Evolutionary conservation across 92 coral and sea anemone species (phyloP).

Genomic region (Zoanthus sociatus): DNA sequence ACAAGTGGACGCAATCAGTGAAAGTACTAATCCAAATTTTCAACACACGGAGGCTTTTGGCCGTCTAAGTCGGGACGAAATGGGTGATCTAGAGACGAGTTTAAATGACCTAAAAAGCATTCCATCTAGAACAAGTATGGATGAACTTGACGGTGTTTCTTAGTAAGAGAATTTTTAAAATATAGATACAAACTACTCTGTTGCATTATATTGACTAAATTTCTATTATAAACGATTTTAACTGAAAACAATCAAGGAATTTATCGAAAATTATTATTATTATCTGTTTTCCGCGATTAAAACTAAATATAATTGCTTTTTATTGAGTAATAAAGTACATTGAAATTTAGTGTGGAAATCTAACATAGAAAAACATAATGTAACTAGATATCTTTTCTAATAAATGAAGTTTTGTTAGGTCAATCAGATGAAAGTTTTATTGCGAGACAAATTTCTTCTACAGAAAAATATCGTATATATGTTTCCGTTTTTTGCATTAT

Average conservation of each 20-base stretch:
- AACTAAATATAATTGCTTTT: background rate
- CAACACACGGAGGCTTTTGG: slow-evolving; percentile 65
- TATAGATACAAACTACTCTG: background rate
- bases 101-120: slow-evolving; percentile 38
- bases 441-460: no score
- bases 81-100: slow-evolving; percentile 50
- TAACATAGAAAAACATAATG: background rate
- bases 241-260: background rate
- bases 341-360: background rate
- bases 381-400: no score
- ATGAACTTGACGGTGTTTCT: background rate
- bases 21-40: slow-evolving; percentile 49
- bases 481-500: no score
- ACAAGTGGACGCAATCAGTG: slow-evolving; percentile 59
- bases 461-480: no score
- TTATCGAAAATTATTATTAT: background rate
- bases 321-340: background rate
- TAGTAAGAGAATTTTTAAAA: background rate
- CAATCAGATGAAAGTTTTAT: no score
- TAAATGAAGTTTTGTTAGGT: no score
- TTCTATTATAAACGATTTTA: background rate
- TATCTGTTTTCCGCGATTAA: background rate
- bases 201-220: background rate
- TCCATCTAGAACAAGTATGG: slow-evolving; percentile 5
- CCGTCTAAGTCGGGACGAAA: slow-evolving; percentile 10